These are phyloP conservation scores for Melanotaenia maccullochi DNA, from an alignment of 2,797 vertebrate species.

Conservation along the genomic window DNA sequence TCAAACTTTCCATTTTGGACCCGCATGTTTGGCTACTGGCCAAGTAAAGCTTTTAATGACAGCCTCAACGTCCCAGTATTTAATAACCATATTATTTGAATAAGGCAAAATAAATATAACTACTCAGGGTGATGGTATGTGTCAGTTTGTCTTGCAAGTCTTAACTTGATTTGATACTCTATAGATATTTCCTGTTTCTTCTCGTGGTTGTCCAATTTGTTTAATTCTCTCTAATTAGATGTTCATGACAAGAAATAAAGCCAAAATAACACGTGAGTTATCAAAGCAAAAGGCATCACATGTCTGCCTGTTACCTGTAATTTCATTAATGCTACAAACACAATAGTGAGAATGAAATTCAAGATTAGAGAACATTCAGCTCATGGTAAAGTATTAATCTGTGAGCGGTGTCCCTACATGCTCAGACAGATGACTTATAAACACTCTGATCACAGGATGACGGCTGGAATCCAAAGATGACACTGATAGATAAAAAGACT, in stretches of 20 bases:
- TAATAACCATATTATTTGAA: too few relatives aligned
- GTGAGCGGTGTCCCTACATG: constrained; percentile 21
- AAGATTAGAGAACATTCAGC: neutral
- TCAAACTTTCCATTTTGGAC: too few relatives aligned
- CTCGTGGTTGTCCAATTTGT: neutral
- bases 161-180: neutral
- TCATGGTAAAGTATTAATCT: constrained; percentile 7
- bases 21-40: too few relatives aligned
- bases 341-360: neutral
- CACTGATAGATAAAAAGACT: constrained; percentile 39
- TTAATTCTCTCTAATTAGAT: neutral
- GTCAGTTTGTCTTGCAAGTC: neutral
- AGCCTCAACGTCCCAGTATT: too few relatives aligned
- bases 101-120: too few relatives aligned
- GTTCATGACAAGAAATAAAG: neutral
- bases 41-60: too few relatives aligned
- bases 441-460: constrained; percentile 31
- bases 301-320: neutral
- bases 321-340: constrained; percentile 5
- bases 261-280: neutral
- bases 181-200: neutral
- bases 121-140: neutral
- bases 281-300: neutral
- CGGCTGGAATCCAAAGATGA: constrained; percentile 36
- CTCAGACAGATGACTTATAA: constrained; percentile 30